Evolutionary conservation across 2,888 invertebrate species (phyloP).

Genomic region (Spodoptera littoralis): DNA sequence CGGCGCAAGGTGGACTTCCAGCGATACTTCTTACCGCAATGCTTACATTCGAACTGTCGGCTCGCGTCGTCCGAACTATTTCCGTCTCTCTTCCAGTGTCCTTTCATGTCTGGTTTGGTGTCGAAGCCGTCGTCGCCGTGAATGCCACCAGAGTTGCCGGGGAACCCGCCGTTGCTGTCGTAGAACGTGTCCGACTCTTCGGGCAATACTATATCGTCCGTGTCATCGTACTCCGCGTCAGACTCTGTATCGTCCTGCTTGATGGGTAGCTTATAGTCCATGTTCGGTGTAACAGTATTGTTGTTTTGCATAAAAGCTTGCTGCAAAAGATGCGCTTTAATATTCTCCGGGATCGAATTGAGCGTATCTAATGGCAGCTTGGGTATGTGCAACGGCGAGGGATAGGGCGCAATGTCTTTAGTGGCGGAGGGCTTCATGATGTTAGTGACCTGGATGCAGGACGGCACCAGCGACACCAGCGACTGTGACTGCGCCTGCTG

Average conservation of each 20-base stretch:
- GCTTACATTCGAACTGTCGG: conserved; percentile 93
- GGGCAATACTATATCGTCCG: conserved; percentile 86
- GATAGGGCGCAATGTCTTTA: conserved; percentile 52
- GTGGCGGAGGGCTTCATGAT: conserved; percentile 60
- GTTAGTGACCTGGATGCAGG: conserved; percentile 72
- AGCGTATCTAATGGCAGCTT: conserved; percentile 61
- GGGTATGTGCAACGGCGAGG: conserved; percentile 52
- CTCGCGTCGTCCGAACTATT: conserved; percentile 85
- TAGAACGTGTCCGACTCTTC: conserved; percentile 78
- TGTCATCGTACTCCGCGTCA: conserved; percentile 85
- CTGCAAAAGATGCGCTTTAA: conserved; percentile 78
- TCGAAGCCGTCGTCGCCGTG: conserved; percentile 54
- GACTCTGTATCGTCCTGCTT: conserved; percentile 86
- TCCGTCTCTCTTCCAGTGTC: conserved; percentile 66
- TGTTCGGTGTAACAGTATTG: conserved; percentile 65
- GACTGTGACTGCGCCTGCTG: conserved; percentile 71
- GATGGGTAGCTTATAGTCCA: conserved; percentile 67
- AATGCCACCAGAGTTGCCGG: conserved; percentile 42
- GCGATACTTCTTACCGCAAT: conserved; percentile 95
- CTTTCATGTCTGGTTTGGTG: conserved; percentile 70
- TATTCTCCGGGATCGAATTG: conserved; percentile 68
- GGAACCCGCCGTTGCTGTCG: conserved; percentile 56
- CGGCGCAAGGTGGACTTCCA: conserved; percentile 95
- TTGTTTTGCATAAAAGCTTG: conserved; percentile 82
- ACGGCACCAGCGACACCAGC: conserved; percentile 70